Evolutionary conservation across 2,113 vertebrate species (phyloP).

Genomic region (Elanoides forficatus): DNA sequence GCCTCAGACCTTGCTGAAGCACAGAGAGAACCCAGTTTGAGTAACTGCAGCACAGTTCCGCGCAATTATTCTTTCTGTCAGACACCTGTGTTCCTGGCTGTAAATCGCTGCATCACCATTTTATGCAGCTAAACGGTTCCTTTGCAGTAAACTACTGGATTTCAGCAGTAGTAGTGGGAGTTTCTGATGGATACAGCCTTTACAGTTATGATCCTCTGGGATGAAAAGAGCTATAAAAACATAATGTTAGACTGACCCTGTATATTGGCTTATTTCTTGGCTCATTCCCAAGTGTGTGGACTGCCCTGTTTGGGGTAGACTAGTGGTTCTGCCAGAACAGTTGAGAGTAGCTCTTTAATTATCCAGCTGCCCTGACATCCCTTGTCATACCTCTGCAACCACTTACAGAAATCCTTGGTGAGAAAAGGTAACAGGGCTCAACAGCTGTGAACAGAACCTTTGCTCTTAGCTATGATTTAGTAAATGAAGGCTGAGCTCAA

Average conservation of each 20-base stretch:
- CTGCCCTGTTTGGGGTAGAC: not conserved
- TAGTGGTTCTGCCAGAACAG: not conserved
- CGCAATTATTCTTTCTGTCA: not conserved
- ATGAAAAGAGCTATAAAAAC: not conserved
- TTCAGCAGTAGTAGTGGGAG: not conserved
- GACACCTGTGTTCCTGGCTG: not conserved
- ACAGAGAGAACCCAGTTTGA: not conserved
- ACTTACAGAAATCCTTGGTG: not conserved
- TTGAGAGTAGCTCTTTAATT: not conserved
- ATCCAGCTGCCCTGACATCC: not conserved
- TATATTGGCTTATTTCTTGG: not conserved
- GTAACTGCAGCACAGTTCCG: not conserved
- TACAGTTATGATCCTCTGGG: not conserved
- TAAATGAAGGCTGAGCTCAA: not conserved
- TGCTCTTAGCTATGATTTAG: not conserved
- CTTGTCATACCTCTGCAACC: not conserved
- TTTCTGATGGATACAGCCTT: not conserved
- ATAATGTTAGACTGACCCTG: not conserved
- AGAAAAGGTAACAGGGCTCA: not conserved
- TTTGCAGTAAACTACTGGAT: not conserved
- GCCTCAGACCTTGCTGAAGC: not conserved
- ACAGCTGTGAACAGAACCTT: not conserved
- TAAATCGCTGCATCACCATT: not conserved
- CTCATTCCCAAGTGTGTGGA: not conserved
- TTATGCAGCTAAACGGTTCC: not conserved